phyloP scores from a whole-genome alignment of 2,888 invertebrate species.

The Chrysina gloriosa region DNA sequence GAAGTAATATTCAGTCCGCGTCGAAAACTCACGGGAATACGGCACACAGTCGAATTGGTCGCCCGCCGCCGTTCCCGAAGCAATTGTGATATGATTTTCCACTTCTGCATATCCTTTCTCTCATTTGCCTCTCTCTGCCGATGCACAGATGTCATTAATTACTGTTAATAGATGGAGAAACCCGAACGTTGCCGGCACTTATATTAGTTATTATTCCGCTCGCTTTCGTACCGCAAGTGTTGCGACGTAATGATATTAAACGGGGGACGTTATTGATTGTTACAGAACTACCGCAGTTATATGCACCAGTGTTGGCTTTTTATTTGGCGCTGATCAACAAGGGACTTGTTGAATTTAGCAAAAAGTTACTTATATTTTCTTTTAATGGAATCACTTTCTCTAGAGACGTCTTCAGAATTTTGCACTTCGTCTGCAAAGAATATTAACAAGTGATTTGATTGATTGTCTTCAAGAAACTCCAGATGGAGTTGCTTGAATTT shows the following conservation, averaged over 20 bases:
- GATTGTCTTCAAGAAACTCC: too few relatives aligned
- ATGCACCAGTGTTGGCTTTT: not conserved
- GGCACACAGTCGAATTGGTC: not conserved
- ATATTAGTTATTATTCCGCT: not conserved
- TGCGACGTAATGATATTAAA: not conserved
- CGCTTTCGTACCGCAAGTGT: not conserved
- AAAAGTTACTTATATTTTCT: too few relatives aligned
- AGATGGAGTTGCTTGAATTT: too few relatives aligned
- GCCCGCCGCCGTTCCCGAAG: not conserved
- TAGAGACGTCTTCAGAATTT: too few relatives aligned
- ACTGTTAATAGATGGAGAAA: not conserved
- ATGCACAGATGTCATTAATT: slow-evolving; percentile 11
- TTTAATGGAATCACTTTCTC: too few relatives aligned
- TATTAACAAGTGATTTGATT: too few relatives aligned
- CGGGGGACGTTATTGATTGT: too few relatives aligned
- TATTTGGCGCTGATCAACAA: too few relatives aligned
- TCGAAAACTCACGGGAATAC: not conserved
- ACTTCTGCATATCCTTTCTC: slow-evolving; percentile 32
- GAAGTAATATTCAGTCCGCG: slow-evolving; percentile 6
- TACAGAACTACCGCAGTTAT: too few relatives aligned
- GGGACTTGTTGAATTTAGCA: too few relatives aligned
- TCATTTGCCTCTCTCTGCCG: not conserved
- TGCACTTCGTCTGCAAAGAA: too few relatives aligned
- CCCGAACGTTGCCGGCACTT: not conserved
- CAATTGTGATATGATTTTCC: slow-evolving; percentile 9